Base-by-base conservation (phyloP, 2,113 vertebrate species). In the Psittacara wagleri region DNA sequence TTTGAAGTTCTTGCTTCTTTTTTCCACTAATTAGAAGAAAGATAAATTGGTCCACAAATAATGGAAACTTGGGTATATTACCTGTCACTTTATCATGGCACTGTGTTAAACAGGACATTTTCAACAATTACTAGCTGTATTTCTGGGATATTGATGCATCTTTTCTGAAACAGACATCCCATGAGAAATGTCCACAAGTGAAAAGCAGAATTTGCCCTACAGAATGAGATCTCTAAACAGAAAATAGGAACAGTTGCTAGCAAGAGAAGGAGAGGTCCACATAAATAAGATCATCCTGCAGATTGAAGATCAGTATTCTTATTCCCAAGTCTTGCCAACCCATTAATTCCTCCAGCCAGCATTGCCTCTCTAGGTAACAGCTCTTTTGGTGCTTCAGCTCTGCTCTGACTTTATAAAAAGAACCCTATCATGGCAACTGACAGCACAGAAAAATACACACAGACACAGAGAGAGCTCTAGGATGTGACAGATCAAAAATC, bases 1-100 rank as follows among this genome's bases (percentile, higher is more conserved):
- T 97, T 76, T 84, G 54, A 95, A 88, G 75, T 74, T 66, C 80
- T 79, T 83, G 82, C 63, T 72, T 46, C 19, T 74, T 82, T 87
- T 77, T 39, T 7, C 29, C 39, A 27, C 39, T 79, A 68, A 79
- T 31, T 66, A 62, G 67, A 94, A 95, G n/a, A 96, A 35, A 90
- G 46, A 77, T 18, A 74, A 77, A 83, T 4, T 66, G 37, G 10
- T 67, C 41, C 2, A 2, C 17, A 74, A 91, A 63, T 55, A 86
- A 70, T 6, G 27, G 48, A 85, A 88, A 66, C 24, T 18, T 59
- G 39, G 10, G 35, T 67, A 51, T 86, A 86, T 49, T 55, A 70
- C 28, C 41, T n/a, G 44, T 63, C 27, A 77, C 14, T 33, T 86
- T 87, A 79, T 55, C 39, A 19, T 19, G 25, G 52, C 39, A 87